phyloP scores from a whole-genome alignment of 1,140 invertebrate species.

The Drosophila subpulchrella region DNA sequence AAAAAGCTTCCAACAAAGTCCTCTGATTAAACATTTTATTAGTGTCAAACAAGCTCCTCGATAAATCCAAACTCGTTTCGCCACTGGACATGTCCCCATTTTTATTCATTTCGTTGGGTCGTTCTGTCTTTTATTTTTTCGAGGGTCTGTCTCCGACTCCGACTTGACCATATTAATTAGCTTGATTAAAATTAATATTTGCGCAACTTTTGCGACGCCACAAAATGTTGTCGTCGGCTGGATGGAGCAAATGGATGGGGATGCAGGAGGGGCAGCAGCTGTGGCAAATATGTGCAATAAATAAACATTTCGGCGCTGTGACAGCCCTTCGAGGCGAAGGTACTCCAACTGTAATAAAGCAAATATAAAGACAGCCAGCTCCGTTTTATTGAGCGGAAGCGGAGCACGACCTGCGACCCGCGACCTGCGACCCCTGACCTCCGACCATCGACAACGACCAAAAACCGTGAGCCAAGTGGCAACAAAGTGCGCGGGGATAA shows the following conservation, averaged over 20 bases:
- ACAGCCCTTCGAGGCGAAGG: constrained; percentile 54
- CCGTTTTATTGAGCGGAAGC: constrained; percentile 71
- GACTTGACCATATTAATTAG: constrained; percentile 82
- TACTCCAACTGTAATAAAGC: constrained; percentile 73
- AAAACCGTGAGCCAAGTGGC: constrained; percentile 29
- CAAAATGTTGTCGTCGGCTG: constrained; percentile 29
- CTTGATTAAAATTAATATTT: constrained; percentile 84
- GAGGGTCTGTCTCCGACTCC: constrained; percentile 14
- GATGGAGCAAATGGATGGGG: background rate
- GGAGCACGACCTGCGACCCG: constrained; percentile 37
- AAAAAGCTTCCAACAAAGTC: background rate
- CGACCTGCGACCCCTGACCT: background rate
- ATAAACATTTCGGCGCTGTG: constrained; percentile 73
- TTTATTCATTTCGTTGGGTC: constrained; percentile 53
- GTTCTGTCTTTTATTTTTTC: constrained; percentile 3
- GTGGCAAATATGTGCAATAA: constrained; percentile 66
- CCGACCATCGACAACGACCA: constrained; percentile 14
- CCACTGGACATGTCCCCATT: constrained; percentile 47
- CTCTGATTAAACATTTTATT: background rate
- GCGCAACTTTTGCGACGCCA: constrained; percentile 59
- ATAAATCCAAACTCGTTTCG: constrained; percentile 11
- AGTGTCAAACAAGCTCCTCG: background rate
- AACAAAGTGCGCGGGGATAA: constrained; percentile 63
- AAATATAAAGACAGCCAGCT: constrained; percentile 74
- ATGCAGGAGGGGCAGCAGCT: constrained; percentile 23